Percentiles rank a stretch among this genome's conserved stretches.
Conservation (phyloP, 2,113 vertebrate genomes). For the Sylvietta virens region DNA sequence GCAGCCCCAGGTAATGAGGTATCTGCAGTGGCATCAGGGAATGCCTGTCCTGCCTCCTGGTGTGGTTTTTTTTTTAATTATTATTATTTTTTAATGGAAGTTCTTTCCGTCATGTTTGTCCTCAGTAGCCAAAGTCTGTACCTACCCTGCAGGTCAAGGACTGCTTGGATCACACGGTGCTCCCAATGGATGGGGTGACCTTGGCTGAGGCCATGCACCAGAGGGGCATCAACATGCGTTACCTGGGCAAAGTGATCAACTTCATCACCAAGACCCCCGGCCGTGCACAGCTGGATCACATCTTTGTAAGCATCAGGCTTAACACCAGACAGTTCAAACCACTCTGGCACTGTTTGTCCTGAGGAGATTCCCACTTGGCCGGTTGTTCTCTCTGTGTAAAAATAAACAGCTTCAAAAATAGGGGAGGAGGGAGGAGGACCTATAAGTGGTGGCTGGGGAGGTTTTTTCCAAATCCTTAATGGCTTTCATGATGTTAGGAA, state of each 20-base stretch:
- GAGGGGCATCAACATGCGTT: slow-evolving; percentile 94
- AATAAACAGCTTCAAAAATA: not conserved
- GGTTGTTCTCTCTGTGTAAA: not conserved
- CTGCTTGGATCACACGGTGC: slow-evolving; percentile 89
- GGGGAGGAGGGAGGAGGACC: not conserved
- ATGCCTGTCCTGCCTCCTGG: not conserved
- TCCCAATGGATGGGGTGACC: slow-evolving; percentile 93
- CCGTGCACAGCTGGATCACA: slow-evolving; percentile 87
- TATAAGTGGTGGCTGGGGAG: not conserved
- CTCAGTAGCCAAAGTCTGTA: not conserved
- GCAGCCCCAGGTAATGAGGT: not conserved
- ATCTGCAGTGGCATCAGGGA: not conserved
- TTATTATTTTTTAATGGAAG: not conserved
- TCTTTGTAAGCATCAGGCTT: slow-evolving; percentile 80
- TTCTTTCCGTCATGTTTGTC: not conserved
- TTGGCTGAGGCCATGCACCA: slow-evolving; percentile 93
- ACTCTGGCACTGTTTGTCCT: not conserved
- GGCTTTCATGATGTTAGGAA: not conserved
- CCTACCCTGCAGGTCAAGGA: slow-evolving; percentile 85
- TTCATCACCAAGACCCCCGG: slow-evolving; percentile 85
- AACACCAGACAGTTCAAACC: not conserved
- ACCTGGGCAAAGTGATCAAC: slow-evolving; percentile 87
- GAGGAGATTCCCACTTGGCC: not conserved
- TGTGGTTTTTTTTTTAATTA: not conserved
- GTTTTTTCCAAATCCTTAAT: not conserved